Conservation (phyloP, 2,888 invertebrate species). For the Campoplex nolae region DNA sequence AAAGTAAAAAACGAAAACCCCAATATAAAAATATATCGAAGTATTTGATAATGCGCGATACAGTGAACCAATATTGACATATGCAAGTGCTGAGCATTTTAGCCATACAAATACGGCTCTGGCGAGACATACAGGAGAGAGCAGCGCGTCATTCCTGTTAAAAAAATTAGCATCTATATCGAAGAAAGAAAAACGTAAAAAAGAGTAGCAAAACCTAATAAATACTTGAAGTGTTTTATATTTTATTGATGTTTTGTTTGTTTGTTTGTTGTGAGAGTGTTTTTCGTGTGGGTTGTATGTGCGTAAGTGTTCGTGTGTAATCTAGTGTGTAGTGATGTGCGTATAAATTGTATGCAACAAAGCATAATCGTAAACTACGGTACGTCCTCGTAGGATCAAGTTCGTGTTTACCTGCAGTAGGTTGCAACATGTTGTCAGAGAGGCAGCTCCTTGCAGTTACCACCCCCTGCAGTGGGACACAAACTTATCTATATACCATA, state of each 20-base stretch:
- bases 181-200: slow-evolving; percentile 76
- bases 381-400: slow-evolving; percentile 84
- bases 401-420: slow-evolving; percentile 85
- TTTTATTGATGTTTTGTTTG: slow-evolving; percentile 52
- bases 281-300: slow-evolving; percentile 54
- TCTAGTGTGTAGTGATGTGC: slow-evolving; percentile 62
- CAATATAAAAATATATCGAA: slow-evolving; percentile 46
- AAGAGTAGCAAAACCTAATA: slow-evolving; percentile 67
- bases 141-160: slow-evolving; percentile 81
- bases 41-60: slow-evolving; percentile 68
- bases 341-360: slow-evolving; percentile 77
- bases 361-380: slow-evolving; percentile 82
- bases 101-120: slow-evolving; percentile 83
- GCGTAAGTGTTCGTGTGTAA: slow-evolving; percentile 32
- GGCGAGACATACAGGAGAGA: slow-evolving; percentile 81
- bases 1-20: slow-evolving; percentile 35
- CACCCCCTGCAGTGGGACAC: slow-evolving; percentile 85
- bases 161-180: slow-evolving; percentile 82
- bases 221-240: slow-evolving; percentile 64
- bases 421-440: slow-evolving; percentile 84
- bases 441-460: slow-evolving; percentile 85
- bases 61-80: slow-evolving; percentile 70
- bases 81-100: slow-evolving; percentile 82
- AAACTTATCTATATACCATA: slow-evolving; percentile 85
- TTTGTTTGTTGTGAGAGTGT: slow-evolving; percentile 43